Evolutionary conservation across 2,888 invertebrate genomes (phyloP).

Genomic region (Hirtodrosophila duncani): DNA sequence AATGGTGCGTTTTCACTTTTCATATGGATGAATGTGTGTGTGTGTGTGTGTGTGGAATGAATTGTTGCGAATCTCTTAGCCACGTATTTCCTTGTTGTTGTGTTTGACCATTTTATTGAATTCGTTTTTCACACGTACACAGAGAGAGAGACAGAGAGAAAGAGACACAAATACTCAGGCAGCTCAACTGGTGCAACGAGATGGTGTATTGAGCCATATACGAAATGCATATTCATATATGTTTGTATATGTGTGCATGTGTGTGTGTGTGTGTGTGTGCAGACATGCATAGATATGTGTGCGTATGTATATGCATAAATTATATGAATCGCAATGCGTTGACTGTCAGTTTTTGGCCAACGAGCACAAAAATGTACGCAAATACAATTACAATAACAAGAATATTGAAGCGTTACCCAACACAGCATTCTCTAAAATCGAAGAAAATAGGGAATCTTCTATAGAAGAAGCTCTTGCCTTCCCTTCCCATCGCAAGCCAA

Average conservation of each 20-base stretch:
- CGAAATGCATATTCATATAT: too few relatives aligned
- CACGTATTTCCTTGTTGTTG: conserved; percentile 14
- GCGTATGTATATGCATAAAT: conserved; percentile 58
- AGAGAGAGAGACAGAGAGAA: too few relatives aligned
- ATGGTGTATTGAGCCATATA: too few relatives aligned
- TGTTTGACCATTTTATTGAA: conserved; percentile 42
- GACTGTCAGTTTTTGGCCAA: conserved; percentile 58
- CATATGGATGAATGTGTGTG: conserved; percentile 1
- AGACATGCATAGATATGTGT: background rate
- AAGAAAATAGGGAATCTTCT: too few relatives aligned
- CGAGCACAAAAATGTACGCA: conserved; percentile 46
- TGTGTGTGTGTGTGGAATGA: conserved; percentile 25
- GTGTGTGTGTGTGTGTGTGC: conserved; percentile 11
- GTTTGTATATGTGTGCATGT: too few relatives aligned
- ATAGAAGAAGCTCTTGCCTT: too few relatives aligned
- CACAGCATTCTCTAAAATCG: too few relatives aligned
- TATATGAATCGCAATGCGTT: conserved; percentile 62
- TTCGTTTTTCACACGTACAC: conserved; percentile 11
- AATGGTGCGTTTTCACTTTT: conserved; percentile 46
- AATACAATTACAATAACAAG: conserved; percentile 33
- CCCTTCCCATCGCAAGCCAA: too few relatives aligned
- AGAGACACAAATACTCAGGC: too few relatives aligned
- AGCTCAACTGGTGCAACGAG: too few relatives aligned
- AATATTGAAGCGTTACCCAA: conserved; percentile 4
- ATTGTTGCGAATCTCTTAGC: conserved; percentile 29